A percentile compares a stretch with the other conserved stretches of the same genome.
phyloP scores from a whole-genome alignment of 2,888 invertebrate species.

The Platycnemis pennipes region DNA sequence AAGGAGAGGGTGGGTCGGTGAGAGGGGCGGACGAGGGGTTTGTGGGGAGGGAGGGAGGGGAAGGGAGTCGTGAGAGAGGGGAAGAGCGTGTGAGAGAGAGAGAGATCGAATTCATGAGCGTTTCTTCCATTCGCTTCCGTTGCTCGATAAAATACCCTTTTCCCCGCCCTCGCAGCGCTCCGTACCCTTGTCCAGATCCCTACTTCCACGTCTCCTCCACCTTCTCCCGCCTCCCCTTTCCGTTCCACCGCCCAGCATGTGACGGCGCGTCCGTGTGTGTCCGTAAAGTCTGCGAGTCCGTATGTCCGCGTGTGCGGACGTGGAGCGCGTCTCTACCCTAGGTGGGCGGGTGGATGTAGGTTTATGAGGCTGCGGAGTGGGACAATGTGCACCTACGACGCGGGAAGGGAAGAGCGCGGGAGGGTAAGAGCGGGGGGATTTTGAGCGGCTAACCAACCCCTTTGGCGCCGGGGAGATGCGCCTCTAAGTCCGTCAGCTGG shows the following conservation, averaged over 20 bases:
- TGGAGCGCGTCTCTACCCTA: neutral
- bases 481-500: slow-evolving; percentile 42
- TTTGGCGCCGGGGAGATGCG: slow-evolving; percentile 37
- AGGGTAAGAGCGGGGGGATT: neutral
- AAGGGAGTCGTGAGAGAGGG: neutral
- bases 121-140: slow-evolving; percentile 61
- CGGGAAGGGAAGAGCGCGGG: neutral
- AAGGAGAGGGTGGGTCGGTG: neutral
- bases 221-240: neutral
- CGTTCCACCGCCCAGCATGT: neutral
- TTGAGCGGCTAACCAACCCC: neutral
- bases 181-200: neutral
- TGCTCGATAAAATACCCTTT: slow-evolving; percentile 62
- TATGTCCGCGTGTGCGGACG: neutral
- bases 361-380: neutral
- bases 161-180: neutral
- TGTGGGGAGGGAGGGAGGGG: neutral
- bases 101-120: slow-evolving; percentile 67
- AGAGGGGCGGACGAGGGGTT: neutral
- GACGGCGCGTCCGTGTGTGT: too few species aligned
- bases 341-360: neutral
- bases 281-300: neutral
- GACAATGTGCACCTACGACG: neutral
- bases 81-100: neutral
- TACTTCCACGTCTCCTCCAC: neutral